Conservation (phyloP, 37 sponge, comb jelly and placozoan species). For the Oopsacas minuta region DNA sequence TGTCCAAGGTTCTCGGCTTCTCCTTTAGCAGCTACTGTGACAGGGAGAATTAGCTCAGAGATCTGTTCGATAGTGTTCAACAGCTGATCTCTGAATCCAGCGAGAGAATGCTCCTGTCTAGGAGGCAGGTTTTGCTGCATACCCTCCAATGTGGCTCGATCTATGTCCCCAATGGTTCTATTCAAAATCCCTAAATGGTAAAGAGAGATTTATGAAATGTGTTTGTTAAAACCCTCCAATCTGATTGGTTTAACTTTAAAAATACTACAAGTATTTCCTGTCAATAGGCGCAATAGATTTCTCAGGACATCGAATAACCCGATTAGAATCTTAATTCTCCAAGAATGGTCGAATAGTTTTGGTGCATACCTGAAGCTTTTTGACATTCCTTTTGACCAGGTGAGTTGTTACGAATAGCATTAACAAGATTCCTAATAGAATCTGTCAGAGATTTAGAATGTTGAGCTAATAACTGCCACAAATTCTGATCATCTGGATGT, state of each 20-base stretch:
- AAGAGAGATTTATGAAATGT: too few species aligned
- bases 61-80: conserved; percentile 42
- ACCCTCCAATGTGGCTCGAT: conserved; percentile 69
- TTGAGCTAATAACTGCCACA: conserved; percentile 78
- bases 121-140: conserved; percentile 59
- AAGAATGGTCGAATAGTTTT: too few species aligned
- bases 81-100: conserved; percentile 79
- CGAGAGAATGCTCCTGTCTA: neutral
- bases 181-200: conserved; percentile 57
- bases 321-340: too few species aligned
- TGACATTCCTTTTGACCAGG: conserved; percentile 87
- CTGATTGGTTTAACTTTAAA: too few species aligned
- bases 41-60: conserved; percentile 52
- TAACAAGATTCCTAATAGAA: conserved; percentile 54
- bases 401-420: conserved; percentile 47
- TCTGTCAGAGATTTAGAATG: conserved; percentile 78
- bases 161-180: conserved; percentile 48
- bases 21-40: conserved; percentile 67
- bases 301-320: too few species aligned
- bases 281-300: too few species aligned
- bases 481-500: conserved; percentile 73
- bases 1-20: conserved; percentile 96
- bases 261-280: too few species aligned
- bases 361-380: conserved; percentile 26
- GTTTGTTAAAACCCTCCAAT: too few species aligned